These are phyloP conservation scores for Parnassius apollo DNA, from an alignment of 2,888 invertebrate genomes.

Conservation along the genomic window DNA sequence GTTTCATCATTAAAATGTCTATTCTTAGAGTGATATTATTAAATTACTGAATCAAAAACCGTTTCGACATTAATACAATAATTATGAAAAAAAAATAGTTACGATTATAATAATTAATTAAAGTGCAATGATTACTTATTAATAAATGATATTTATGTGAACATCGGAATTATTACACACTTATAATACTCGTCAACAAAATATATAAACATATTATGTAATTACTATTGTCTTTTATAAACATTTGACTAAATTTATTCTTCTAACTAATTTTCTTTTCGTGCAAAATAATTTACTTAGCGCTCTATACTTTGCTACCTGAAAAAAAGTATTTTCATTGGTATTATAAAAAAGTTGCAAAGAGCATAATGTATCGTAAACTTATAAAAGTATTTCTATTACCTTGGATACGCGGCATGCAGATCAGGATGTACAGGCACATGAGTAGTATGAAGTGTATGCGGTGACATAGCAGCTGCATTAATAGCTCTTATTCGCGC, in stretches of 20 bases:
- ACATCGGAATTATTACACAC: conserved; percentile 17
- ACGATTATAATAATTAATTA: conserved; percentile 21
- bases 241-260: conserved; percentile 22
- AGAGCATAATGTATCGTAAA: too few species aligned
- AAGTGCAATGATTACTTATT: conserved; percentile 22
- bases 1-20: conserved; percentile 54
- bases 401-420: conserved; percentile 71
- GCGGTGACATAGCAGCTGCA: conserved; percentile 67
- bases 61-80: conserved; percentile 11
- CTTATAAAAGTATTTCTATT: conserved; percentile 5
- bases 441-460: conserved; percentile 48
- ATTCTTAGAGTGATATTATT: conserved; percentile 33
- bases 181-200: conserved; percentile 12
- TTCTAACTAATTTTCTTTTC: conserved; percentile 20
- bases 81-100: conserved; percentile 14
- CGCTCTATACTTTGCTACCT: conserved; percentile 26
- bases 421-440: conserved; percentile 68
- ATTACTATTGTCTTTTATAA: conserved; percentile 23
- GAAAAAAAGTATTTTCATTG: conserved; percentile 13
- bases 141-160: conserved; percentile 20
- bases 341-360: too few species aligned
- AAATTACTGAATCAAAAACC: conserved; percentile 7
- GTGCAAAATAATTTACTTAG: background rate
- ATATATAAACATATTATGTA: conserved; percentile 13
- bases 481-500: conserved; percentile 77